These are phyloP conservation scores for Menidia menidia DNA, from an alignment of 2,797 vertebrate species.

Conservation along the genomic window DNA sequence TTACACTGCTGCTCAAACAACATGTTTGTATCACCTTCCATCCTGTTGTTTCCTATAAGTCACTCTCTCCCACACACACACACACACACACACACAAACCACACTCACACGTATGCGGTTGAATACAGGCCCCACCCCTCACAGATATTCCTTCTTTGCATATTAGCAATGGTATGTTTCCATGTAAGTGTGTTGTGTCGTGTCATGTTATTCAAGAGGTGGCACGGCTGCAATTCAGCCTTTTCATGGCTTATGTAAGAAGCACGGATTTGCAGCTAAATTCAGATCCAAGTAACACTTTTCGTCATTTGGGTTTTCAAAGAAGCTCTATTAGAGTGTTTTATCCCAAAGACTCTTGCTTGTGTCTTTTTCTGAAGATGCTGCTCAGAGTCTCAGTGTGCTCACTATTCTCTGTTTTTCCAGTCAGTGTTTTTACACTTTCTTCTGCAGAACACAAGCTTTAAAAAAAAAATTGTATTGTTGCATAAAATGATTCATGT, in stretches of 20 bases:
- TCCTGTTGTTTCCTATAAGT: conserved; percentile 2
- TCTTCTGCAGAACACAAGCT: no score
- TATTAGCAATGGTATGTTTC: conserved; percentile 19
- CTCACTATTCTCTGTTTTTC: no score
- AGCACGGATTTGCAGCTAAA: not conserved
- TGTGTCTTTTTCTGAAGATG: no score
- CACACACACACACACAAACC: not conserved
- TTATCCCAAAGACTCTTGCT: not conserved
- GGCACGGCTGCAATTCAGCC: not conserved
- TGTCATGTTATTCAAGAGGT: conserved; percentile 6
- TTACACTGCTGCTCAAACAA: conserved; percentile 6
- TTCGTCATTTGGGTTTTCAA: conserved; percentile 1
- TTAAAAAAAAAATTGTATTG: no score
- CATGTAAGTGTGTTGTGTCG: not conserved
- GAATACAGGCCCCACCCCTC: conserved; percentile 11
- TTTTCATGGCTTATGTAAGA: not conserved
- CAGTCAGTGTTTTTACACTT: no score
- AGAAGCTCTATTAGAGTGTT: conserved; percentile 1
- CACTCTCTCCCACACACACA: not conserved
- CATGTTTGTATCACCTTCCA: conserved; percentile 8
- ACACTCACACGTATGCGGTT: not conserved
- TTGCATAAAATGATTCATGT: no score
- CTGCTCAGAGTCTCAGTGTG: no score
- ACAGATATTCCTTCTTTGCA: conserved; percentile 42
- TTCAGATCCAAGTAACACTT: not conserved